phyloP scores from a whole-genome alignment of 2,797 vertebrate genomes.

The Rhabdophis nuchalis region DNA sequence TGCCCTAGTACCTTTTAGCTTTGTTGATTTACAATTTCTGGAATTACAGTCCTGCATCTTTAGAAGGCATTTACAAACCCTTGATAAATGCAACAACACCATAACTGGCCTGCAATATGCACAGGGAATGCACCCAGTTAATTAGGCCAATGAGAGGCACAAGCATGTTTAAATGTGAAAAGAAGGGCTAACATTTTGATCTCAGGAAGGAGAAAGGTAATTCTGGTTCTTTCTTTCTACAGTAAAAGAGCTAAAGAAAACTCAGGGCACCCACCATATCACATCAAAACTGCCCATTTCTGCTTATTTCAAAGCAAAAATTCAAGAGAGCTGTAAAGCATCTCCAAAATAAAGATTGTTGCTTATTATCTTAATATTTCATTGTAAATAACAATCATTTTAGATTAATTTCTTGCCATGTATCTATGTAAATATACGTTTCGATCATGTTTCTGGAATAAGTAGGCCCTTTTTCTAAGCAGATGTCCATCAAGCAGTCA shows the following conservation, averaged over 20 bases:
- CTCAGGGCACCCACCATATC: neutral
- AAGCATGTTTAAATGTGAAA: neutral
- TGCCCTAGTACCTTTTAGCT: neutral
- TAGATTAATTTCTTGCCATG: neutral
- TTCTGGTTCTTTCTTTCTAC: neutral
- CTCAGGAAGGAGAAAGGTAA: neutral
- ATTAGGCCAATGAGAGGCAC: neutral
- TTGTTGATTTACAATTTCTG: neutral
- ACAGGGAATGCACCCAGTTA: neutral
- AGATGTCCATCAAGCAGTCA: neutral
- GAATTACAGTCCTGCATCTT: neutral
- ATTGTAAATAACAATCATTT: neutral
- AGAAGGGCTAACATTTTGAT: neutral
- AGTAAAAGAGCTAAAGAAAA: neutral
- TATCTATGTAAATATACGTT: neutral
- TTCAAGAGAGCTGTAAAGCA: neutral
- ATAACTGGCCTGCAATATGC: neutral
- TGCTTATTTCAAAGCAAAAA: neutral
- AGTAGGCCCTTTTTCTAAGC: neutral
- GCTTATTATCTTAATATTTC: neutral
- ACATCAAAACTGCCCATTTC: neutral
- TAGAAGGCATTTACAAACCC: neutral
- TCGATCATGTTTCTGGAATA: neutral
- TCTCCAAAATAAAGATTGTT: neutral
- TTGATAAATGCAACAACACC: neutral